Conservation (phyloP, 2,113 vertebrate species). For the Oncorhynchus tshawytscha region DNA sequence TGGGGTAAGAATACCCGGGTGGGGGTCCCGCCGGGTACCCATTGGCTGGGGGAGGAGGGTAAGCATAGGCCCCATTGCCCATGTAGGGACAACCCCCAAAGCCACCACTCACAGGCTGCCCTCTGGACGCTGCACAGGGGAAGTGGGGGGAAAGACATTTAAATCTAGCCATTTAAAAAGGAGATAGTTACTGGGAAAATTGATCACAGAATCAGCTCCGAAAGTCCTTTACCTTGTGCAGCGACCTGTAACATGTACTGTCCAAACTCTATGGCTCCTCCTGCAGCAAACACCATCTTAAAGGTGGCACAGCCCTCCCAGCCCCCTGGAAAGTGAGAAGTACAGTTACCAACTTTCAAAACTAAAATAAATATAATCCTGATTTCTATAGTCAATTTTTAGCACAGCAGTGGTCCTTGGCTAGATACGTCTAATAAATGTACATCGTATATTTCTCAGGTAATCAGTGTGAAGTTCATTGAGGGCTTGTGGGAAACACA, state of each 20-base stretch:
- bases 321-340: conserved; percentile 76
- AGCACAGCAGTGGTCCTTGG: not conserved
- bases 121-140: conserved; percentile 83
- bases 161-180: not conserved
- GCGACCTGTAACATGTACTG: conserved; percentile 94
- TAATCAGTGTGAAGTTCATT: too few relatives aligned
- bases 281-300: conserved; percentile 85
- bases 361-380: too few relatives aligned
- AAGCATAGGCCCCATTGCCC: conserved; percentile 87
- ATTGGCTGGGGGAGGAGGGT: conserved; percentile 80
- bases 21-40: conserved; percentile 81
- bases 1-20: conserved; percentile 80
- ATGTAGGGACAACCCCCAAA: conserved; percentile 86
- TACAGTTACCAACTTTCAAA: not conserved
- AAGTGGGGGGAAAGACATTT: not conserved
- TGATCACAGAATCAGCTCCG: not conserved
- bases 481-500: not conserved
- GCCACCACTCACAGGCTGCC: conserved; percentile 80
- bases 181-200: not conserved
- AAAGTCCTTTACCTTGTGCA: conserved; percentile 81
- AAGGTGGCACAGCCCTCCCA: conserved; percentile 90
- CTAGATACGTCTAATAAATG: not conserved
- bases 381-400: not conserved
- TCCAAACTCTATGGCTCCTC: conserved; percentile 96
- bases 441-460: not conserved